A percentile compares a stretch with the other conserved stretches of the same genome.
These are phyloP conservation scores for Cheilosia vernalis DNA, from an alignment of 2,888 invertebrate species.

Conservation along the genomic window DNA sequence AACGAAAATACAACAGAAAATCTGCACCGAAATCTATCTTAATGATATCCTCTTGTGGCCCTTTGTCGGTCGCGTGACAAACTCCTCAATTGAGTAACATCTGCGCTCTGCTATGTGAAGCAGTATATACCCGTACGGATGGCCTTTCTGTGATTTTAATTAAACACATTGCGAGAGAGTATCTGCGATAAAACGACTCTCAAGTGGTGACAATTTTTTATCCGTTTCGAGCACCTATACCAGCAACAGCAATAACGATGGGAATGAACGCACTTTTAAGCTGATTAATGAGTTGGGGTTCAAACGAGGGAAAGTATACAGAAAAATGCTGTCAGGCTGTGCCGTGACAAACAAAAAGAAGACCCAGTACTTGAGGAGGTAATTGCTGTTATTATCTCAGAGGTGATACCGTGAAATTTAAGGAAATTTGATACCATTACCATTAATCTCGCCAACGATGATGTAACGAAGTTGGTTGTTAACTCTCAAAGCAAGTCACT, in stretches of 20 bases:
- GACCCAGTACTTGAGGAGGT: constrained; percentile 19
- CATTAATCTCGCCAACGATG: constrained; percentile 32
- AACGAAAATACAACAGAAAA: constrained; percentile 22
- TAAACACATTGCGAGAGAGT: constrained; percentile 43
- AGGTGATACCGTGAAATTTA: constrained; percentile 23
- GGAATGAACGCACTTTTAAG: constrained; percentile 59
- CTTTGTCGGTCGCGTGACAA: constrained; percentile 61
- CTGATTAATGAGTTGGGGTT: constrained; percentile 57
- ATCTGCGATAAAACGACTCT: constrained; percentile 31
- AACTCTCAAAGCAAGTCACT: neutral
- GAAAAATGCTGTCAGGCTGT: constrained; percentile 11
- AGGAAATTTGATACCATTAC: constrained; percentile 16
- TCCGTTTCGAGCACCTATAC: neutral
- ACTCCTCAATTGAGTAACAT: constrained; percentile 38
- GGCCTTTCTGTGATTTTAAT: constrained; percentile 57
- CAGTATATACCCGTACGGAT: neutral
- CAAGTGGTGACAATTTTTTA: constrained; percentile 48
- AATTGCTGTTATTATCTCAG: constrained; percentile 17
- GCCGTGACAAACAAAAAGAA: constrained; percentile 51
- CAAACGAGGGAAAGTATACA: constrained; percentile 30
- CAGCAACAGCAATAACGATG: neutral
- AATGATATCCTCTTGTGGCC: constrained; percentile 63
- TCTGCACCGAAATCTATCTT: constrained; percentile 71
- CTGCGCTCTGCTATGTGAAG: neutral
- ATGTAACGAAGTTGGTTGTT: constrained; percentile 9